A percentile compares a stretch with the other conserved stretches of the same genome.
Evolutionary conservation across 2,888 invertebrate genomes (phyloP).

Genomic region (Zeuzera pyrina): DNA sequence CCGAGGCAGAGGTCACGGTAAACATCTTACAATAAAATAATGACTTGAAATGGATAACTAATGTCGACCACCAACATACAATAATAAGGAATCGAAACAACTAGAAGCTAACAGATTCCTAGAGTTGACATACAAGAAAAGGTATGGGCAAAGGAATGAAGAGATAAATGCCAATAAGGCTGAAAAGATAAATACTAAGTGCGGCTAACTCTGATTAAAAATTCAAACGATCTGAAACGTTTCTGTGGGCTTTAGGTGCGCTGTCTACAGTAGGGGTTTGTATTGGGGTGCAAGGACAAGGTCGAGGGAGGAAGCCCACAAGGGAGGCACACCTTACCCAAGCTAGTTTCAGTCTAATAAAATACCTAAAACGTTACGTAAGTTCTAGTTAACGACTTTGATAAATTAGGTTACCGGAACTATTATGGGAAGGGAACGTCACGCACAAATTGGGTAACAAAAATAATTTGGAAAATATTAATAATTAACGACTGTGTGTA

Average conservation of each 20-base stretch:
- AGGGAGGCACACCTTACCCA: conserved; percentile 8
- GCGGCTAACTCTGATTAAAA: background rate
- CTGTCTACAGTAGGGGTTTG: background rate
- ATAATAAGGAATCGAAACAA: conserved; percentile 16
- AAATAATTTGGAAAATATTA: background rate
- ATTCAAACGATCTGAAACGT: background rate
- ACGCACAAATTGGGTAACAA: background rate
- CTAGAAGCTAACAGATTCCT: no score
- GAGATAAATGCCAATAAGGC: no score
- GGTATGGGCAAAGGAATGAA: no score
- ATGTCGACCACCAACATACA: conserved; percentile 36
- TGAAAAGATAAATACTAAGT: no score
- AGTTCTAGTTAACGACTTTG: conserved; percentile 4
- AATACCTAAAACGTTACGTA: conserved; percentile 14
- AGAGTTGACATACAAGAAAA: no score
- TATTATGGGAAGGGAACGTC: no score
- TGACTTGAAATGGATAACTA: conserved; percentile 28
- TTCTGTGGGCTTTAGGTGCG: background rate
- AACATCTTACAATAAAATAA: conserved; percentile 47
- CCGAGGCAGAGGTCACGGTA: conserved; percentile 49
- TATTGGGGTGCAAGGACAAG: conserved; percentile 19
- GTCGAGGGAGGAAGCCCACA: conserved; percentile 11
- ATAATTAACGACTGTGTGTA: no score
- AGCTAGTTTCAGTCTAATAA: conserved; percentile 6
- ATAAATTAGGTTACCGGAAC: conserved; percentile 7